Conservation (phyloP, 2,888 invertebrate genomes). For the Amaurobius ferox region DNA sequence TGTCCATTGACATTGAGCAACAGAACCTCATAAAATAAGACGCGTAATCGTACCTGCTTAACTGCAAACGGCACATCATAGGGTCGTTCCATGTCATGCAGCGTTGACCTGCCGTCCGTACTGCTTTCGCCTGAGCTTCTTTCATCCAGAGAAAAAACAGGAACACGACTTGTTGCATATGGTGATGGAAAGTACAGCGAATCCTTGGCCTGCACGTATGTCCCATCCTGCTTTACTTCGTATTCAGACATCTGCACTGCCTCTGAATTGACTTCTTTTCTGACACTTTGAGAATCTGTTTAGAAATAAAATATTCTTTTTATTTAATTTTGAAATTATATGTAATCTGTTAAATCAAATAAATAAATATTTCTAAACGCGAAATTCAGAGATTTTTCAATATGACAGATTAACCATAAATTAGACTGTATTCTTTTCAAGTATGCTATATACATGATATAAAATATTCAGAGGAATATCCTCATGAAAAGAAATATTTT, state of each 20-base stretch:
- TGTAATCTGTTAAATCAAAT: too few species aligned
- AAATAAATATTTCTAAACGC: too few species aligned
- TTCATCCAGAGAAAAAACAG: constrained; percentile 62
- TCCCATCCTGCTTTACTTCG: constrained; percentile 61
- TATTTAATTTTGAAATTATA: too few species aligned
- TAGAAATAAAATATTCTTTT: not conserved
- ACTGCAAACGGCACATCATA: constrained; percentile 72
- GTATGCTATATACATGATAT: too few species aligned
- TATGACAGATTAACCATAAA: too few species aligned
- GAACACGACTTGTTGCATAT: constrained; percentile 62
- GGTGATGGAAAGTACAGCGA: constrained; percentile 61
- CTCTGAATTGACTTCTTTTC: constrained; percentile 59
- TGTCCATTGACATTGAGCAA: too few species aligned
- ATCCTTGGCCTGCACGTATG: constrained; percentile 52
- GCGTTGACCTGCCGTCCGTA: constrained; percentile 62
- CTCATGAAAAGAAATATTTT: too few species aligned
- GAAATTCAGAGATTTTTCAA: too few species aligned
- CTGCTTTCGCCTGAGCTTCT: constrained; percentile 66
- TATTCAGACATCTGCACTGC: constrained; percentile 68
- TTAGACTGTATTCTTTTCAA: too few species aligned
- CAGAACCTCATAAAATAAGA: too few species aligned
- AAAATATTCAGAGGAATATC: too few species aligned
- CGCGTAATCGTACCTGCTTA: constrained; percentile 65
- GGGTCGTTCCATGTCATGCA: constrained; percentile 58
- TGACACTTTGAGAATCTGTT: constrained; percentile 51